Percentiles rank a stretch among this genome's conserved stretches.
Conservation (phyloP, 2,888 invertebrate genomes). For the Hymenopus coronatus region DNA sequence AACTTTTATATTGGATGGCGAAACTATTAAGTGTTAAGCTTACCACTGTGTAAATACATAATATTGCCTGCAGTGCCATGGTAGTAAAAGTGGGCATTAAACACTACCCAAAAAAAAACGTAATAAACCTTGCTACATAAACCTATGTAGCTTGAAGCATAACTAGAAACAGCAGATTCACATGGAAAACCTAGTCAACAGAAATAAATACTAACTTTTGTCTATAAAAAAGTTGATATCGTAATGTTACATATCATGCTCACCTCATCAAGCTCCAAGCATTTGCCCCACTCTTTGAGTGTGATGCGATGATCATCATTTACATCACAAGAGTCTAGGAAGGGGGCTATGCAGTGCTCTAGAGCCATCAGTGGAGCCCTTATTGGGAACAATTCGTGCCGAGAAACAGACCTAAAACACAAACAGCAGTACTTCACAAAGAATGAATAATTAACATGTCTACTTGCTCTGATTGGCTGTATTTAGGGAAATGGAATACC, state of each 20-base stretch:
- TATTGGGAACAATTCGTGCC: constrained; percentile 94
- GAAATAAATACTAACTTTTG: not conserved
- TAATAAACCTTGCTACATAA: too few relatives aligned
- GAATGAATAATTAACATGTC: too few relatives aligned
- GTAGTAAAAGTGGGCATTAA: too few relatives aligned
- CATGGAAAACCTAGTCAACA: not conserved
- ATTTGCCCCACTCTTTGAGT: constrained; percentile 89
- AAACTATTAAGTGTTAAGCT: too few relatives aligned
- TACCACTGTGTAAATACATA: too few relatives aligned
- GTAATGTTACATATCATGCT: constrained; percentile 15
- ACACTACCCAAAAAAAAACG: too few relatives aligned
- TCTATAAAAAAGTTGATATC: not conserved
- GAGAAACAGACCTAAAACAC: constrained; percentile 67
- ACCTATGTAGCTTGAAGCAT: too few relatives aligned
- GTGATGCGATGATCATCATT: constrained; percentile 89
- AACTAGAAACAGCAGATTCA: too few relatives aligned
- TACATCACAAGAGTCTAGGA: constrained; percentile 86
- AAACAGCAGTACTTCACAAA: not conserved
- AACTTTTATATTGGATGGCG: too few relatives aligned
- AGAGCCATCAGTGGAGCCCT: constrained; percentile 91
- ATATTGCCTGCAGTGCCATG: too few relatives aligned
- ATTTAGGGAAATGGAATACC: too few relatives aligned
- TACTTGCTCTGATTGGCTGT: too few relatives aligned
- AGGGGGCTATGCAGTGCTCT: constrained; percentile 97
- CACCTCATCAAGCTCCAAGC: constrained; percentile 81